Evolutionary conservation across 2,797 vertebrate species (phyloP).

Genomic region (Mastacembelus armatus): DNA sequence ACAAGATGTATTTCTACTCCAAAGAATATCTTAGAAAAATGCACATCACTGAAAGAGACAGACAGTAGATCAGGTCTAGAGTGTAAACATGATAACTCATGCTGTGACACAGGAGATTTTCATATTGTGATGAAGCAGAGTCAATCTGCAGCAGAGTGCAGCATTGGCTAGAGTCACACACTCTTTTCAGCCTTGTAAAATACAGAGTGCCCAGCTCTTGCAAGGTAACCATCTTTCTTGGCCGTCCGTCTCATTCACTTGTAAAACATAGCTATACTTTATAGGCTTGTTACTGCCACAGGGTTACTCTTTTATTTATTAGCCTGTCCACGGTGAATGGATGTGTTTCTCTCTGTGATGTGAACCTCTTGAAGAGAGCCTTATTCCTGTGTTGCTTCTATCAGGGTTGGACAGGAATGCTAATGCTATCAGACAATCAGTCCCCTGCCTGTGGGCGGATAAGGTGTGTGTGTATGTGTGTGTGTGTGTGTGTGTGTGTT

Average conservation of each 20-base stretch:
- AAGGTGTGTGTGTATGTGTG: slow-evolving; percentile 20
- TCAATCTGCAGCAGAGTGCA: slow-evolving; percentile 54
- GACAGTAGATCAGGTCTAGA: slow-evolving; percentile 15
- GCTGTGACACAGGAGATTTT: slow-evolving; percentile 53
- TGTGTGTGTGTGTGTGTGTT: slow-evolving; percentile 9
- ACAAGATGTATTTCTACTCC: slow-evolving; percentile 24
- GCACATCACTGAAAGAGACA: slow-evolving; percentile 14
- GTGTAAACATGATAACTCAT: slow-evolving; percentile 63
- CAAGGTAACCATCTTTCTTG: slow-evolving; percentile 72
- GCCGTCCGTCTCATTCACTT: slow-evolving; percentile 76
- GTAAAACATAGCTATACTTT: slow-evolving; percentile 83
- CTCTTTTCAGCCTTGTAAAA: slow-evolving; percentile 72
- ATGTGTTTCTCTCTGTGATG: slow-evolving; percentile 77
- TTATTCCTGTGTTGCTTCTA: slow-evolving; percentile 77
- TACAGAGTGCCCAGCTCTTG: slow-evolving; percentile 56
- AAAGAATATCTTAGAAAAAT: slow-evolving; percentile 38
- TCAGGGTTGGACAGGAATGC: slow-evolving; percentile 75
- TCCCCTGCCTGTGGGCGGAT: slow-evolving; percentile 68
- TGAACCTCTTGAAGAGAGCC: slow-evolving; percentile 78
- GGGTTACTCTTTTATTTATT: slow-evolving; percentile 85
- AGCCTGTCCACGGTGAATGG: slow-evolving; percentile 75
- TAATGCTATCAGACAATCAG: slow-evolving; percentile 81
- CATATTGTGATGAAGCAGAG: slow-evolving; percentile 67
- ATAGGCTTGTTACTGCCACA: slow-evolving; percentile 82
- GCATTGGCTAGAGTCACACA: slow-evolving; percentile 46